These are phyloP conservation scores for Pristionchus entomophagus DNA, from an alignment of 2,888 invertebrate species.

Conservation along the genomic window DNA sequence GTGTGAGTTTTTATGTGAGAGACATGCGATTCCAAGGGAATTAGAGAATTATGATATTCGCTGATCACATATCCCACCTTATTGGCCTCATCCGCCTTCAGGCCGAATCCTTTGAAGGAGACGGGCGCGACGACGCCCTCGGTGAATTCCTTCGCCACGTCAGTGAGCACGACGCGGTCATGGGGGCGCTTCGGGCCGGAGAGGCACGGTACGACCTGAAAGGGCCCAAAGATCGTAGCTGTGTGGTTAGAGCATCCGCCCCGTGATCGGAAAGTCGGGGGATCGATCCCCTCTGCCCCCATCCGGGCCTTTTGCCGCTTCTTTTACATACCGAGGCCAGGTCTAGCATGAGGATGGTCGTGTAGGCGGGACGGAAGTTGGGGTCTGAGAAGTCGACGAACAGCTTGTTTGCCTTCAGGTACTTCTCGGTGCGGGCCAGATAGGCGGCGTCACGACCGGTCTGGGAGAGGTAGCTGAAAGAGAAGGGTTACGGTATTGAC, in stretches of 20 bases:
- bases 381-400: constrained; percentile 86
- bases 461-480: constrained; percentile 66
- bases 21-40: too few species aligned
- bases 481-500: neutral
- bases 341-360: constrained; percentile 86
- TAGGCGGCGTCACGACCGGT: constrained; percentile 67
- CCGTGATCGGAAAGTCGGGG: too few species aligned
- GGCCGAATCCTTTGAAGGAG: constrained; percentile 76
- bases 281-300: too few species aligned
- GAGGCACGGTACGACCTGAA: constrained; percentile 94
- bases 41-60: too few species aligned
- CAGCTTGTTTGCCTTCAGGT: constrained; percentile 87
- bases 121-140: constrained; percentile 90
- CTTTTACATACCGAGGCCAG: constrained; percentile 86
- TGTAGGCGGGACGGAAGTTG: constrained; percentile 69
- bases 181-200: constrained; percentile 98
- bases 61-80: constrained; percentile 50
- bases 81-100: constrained; percentile 64
- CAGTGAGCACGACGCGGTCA: constrained; percentile 85
- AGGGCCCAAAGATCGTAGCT: too few species aligned
- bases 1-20: too few species aligned
- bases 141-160: constrained; percentile 91
- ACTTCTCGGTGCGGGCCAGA: constrained; percentile 81
- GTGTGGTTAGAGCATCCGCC: too few species aligned
- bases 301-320: too few species aligned